phyloP scores from a whole-genome alignment of 1,140 invertebrate species.

The Elysia chlorotica region DNA sequence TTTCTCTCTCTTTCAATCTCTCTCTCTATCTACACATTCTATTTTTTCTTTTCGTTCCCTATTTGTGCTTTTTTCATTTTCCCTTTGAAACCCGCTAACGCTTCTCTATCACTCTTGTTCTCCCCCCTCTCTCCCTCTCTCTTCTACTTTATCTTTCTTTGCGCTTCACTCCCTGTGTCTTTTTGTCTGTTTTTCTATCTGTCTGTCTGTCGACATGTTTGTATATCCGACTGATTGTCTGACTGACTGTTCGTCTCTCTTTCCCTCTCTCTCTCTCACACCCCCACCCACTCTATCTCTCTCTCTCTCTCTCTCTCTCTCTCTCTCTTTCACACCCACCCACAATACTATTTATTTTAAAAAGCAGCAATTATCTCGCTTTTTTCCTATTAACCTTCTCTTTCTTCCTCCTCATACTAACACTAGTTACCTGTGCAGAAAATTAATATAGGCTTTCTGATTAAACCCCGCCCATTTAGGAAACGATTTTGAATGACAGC shows the following conservation, averaged over 20 bases:
- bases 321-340: background rate
- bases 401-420: too few species aligned
- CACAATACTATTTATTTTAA: too few species aligned
- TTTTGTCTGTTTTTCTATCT: background rate
- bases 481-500: too few species aligned
- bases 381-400: too few species aligned
- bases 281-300: background rate
- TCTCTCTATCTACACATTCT: background rate
- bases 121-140: background rate
- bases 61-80: background rate
- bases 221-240: background rate
- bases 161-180: background rate
- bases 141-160: background rate
- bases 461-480: too few species aligned
- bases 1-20: background rate
- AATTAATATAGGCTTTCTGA: too few species aligned
- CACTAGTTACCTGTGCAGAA: too few species aligned
- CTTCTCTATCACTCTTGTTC: background rate
- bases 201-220: background rate
- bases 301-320: background rate
- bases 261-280: background rate
- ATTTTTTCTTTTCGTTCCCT: background rate
- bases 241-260: background rate
- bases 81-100: background rate
- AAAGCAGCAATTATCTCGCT: too few species aligned